A percentile compares a stretch with the other conserved stretches of the same genome.
phyloP scores from a whole-genome alignment of 2,888 invertebrate species.

The Vannuccia rotundouncinata region DNA sequence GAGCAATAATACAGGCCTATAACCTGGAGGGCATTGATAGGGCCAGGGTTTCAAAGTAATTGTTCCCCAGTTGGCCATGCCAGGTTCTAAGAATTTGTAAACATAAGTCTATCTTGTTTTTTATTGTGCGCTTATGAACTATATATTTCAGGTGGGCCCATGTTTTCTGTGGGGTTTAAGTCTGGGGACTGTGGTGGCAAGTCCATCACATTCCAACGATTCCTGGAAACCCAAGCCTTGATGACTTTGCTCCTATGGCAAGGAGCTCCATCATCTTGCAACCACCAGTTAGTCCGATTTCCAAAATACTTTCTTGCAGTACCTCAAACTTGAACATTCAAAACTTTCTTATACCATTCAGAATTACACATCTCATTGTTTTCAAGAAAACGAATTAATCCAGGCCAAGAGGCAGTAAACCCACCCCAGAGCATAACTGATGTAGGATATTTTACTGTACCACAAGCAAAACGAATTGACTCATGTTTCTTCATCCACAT shows the following conservation, averaged over 20 bases:
- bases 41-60: slow-evolving; percentile 14
- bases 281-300: slow-evolving; percentile 19
- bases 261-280: slow-evolving; percentile 23
- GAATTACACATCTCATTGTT: slow-evolving; percentile 23
- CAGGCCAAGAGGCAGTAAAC: slow-evolving; percentile 13
- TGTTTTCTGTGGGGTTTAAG: slow-evolving; percentile 15
- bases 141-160: slow-evolving; percentile 20
- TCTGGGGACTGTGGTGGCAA: slow-evolving; percentile 20
- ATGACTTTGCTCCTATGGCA: slow-evolving; percentile 22
- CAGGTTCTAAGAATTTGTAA: slow-evolving; percentile 16
- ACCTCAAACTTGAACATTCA: slow-evolving; percentile 19
- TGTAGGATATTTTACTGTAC: slow-evolving; percentile 17
- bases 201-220: slow-evolving; percentile 26
- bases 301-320: slow-evolving; percentile 16
- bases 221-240: slow-evolving; percentile 26
- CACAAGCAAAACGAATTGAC: too few relatives aligned
- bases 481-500: too few relatives aligned
- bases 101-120: slow-evolving; percentile 10
- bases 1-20: slow-evolving; percentile 18
- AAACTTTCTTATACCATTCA: slow-evolving; percentile 22
- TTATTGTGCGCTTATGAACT: slow-evolving; percentile 12
- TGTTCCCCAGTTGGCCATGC: background rate
- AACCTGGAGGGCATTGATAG: slow-evolving; percentile 22
- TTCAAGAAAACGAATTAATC: slow-evolving; percentile 19
- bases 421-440: slow-evolving; percentile 23